Conservation (phyloP, 2,113 vertebrate species). For the Silurus asotus region DNA sequence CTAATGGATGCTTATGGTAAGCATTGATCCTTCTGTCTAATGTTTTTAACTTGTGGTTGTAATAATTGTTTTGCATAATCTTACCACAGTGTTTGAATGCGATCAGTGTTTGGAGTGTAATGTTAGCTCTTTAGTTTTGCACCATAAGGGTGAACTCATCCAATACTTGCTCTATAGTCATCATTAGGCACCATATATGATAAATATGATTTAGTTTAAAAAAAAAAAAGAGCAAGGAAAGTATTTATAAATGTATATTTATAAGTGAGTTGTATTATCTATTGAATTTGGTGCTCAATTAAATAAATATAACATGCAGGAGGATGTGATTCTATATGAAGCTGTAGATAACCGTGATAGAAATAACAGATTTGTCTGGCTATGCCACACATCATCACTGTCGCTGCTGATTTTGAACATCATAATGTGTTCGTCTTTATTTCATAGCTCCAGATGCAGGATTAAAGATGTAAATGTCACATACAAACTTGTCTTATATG, state of each 20-base stretch:
- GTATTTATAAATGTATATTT: background rate
- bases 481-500: background rate
- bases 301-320: background rate
- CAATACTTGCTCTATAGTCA: background rate
- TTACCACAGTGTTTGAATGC: background rate
- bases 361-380: background rate
- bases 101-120: background rate
- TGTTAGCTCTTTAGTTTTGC: background rate
- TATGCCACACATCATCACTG: background rate
- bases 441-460: background rate
- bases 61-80: background rate
- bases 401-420: background rate
- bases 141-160: background rate
- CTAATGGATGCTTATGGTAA: constrained; percentile 94
- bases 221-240: background rate
- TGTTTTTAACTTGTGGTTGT: background rate
- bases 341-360: background rate
- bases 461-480: background rate
- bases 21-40: background rate
- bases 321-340: background rate
- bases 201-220: background rate
- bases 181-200: background rate
- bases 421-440: background rate
- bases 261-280: background rate
- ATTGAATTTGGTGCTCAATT: background rate